These are phyloP conservation scores for Manis pentadactyla DNA, from an alignment of 2,797 vertebrate genomes.

Conservation along the genomic window DNA sequence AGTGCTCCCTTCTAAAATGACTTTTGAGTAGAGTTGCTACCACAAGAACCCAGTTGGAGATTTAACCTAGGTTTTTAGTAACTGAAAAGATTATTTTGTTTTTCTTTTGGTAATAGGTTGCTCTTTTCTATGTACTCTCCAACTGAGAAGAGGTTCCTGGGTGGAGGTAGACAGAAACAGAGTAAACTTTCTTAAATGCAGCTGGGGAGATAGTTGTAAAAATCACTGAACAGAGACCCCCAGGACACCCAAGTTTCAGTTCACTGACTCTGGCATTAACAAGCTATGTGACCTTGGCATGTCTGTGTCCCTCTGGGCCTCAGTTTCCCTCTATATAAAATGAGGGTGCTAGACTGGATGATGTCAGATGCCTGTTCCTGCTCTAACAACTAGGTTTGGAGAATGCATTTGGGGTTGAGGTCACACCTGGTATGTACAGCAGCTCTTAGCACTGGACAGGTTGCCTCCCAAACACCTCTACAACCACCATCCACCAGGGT, in stretches of 20 bases:
- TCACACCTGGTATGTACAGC: neutral
- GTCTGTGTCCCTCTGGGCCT: neutral
- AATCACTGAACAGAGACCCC: neutral
- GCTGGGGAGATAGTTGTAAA: neutral
- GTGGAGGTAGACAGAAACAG: neutral
- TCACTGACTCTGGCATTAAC: slow-evolving; percentile 4
- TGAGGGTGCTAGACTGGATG: neutral
- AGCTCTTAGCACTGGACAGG: neutral
- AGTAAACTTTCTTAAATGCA: neutral
- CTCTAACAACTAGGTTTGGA: neutral
- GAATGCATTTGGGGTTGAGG: neutral
- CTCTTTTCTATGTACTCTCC: neutral
- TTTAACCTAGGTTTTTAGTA: slow-evolving; percentile 34
- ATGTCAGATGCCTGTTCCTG: neutral
- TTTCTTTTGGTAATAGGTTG: neutral
- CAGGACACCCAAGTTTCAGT: neutral
- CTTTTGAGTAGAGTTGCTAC: neutral
- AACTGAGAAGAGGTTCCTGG: neutral
- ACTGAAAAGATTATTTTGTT: neutral
- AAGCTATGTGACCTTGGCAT: neutral
- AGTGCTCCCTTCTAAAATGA: neutral
- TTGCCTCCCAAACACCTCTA: neutral
- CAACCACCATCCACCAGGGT: neutral
- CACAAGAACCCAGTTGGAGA: neutral
- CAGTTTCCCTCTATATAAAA: neutral